A percentile compares a stretch with the other conserved stretches of the same genome.
Conservation (phyloP, 1,140 invertebrate species). For the Drosophila mayri region DNA sequence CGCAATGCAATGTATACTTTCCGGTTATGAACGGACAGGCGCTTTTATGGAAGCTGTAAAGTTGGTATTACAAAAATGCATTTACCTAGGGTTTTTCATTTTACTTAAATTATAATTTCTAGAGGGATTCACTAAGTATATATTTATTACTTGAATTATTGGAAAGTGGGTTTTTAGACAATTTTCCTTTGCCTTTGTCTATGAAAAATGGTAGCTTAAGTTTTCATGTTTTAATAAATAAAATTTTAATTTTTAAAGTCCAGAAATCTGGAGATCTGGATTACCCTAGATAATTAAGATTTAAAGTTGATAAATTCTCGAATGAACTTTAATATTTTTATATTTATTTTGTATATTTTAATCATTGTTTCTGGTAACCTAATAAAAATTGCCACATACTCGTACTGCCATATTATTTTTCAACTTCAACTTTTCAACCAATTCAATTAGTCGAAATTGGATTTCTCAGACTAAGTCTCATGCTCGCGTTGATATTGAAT, state of each 20-base stretch:
- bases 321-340: neutral
- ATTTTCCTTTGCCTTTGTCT: no score
- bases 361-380: neutral
- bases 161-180: no score
- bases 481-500: conserved; percentile 64
- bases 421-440: conserved; percentile 20
- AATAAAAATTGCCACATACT: neutral
- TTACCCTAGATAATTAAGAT: no score
- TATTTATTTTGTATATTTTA: neutral
- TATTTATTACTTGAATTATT: no score
- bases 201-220: no score
- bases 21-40: neutral
- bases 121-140: no score
- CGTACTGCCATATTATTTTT: conserved; percentile 3
- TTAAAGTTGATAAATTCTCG: no score
- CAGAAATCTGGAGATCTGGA: no score
- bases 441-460: conserved; percentile 73
- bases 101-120: no score
- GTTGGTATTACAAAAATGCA: conserved; percentile 2
- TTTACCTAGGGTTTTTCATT: no score
- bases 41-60: neutral
- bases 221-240: no score
- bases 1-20: conserved; percentile 61
- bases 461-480: conserved; percentile 34
- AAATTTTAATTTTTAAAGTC: no score